phyloP scores from a whole-genome alignment of 2,797 vertebrate genomes.

The Oreonectes daqikongensis region DNA sequence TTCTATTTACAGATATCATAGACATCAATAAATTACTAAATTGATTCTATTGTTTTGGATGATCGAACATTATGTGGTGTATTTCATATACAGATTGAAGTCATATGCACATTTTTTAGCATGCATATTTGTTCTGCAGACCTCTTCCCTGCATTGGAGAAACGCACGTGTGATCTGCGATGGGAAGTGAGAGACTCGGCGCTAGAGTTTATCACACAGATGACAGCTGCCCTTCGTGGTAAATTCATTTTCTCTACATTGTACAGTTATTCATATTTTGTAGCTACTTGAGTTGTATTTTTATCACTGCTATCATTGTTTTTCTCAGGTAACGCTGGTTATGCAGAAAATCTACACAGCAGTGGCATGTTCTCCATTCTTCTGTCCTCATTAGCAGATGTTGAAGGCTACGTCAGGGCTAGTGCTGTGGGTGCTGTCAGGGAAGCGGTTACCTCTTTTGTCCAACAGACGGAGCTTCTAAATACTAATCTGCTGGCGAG shows the following conservation, averaged over 20 bases:
- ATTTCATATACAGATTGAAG: no score
- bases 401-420: conserved; percentile 92
- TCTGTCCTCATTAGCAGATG: conserved; percentile 82
- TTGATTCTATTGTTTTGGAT: no score
- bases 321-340: not conserved
- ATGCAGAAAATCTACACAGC: conserved; percentile 65
- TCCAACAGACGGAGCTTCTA: conserved; percentile 63
- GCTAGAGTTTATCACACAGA: conserved; percentile 85
- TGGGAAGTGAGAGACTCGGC: conserved; percentile 94
- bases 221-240: conserved; percentile 54
- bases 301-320: not conserved
- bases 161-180: conserved; percentile 85
- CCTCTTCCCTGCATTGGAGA: conserved; percentile 79
- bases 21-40: no score
- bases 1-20: no score
- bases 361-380: conserved; percentile 75
- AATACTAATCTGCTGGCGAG: conserved; percentile 48
- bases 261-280: conserved; percentile 65
- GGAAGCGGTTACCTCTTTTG: conserved; percentile 66
- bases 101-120: no score
- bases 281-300: not conserved
- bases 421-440: conserved; percentile 83
- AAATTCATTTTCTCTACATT: conserved; percentile 4
- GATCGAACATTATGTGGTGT: no score
- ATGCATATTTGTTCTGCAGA: conserved; percentile 67